phyloP scores from a whole-genome alignment of 1,140 invertebrate species.

The Drosophila suzukii region DNA sequence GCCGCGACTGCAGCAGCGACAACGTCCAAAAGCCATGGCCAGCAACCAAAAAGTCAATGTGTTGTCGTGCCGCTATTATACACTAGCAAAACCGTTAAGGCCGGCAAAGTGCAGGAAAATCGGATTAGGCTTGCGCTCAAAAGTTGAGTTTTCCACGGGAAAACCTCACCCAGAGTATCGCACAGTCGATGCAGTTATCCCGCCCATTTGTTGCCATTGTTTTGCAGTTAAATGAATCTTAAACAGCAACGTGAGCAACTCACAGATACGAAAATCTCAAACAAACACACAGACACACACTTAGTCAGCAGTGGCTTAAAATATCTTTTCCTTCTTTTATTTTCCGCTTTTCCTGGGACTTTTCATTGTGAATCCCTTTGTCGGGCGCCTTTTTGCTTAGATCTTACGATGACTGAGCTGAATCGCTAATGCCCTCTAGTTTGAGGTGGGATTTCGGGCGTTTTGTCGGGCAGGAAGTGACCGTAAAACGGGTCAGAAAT shows the following conservation, averaged over 20 bases:
- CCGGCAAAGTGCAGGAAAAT: conserved; percentile 11
- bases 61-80: conserved; percentile 33
- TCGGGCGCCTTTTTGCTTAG: conserved; percentile 27
- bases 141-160: conserved; percentile 19
- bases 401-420: conserved; percentile 58
- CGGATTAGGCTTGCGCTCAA: conserved; percentile 14
- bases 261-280: conserved; percentile 16
- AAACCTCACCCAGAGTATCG: conserved; percentile 20
- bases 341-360: conserved; percentile 29
- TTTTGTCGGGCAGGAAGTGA: conserved; percentile 18
- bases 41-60: conserved; percentile 30
- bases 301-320: conserved; percentile 24
- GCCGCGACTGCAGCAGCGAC: conserved; percentile 44
- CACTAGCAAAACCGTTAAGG: conserved; percentile 7
- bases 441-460: conserved; percentile 3
- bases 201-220: conserved; percentile 30
- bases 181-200: conserved; percentile 20
- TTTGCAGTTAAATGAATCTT: conserved; percentile 60
- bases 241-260: conserved; percentile 44
- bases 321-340: conserved; percentile 18
- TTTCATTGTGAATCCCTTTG: conserved; percentile 26
- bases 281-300: background rate
- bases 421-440: conserved; percentile 48
- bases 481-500: conserved; percentile 5
- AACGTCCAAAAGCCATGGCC: conserved; percentile 21